Evolutionary conservation across 2,888 invertebrate genomes (phyloP), one percentile per base, ranked within the genome.

Genomic region (Brenthis daphne): DNA sequence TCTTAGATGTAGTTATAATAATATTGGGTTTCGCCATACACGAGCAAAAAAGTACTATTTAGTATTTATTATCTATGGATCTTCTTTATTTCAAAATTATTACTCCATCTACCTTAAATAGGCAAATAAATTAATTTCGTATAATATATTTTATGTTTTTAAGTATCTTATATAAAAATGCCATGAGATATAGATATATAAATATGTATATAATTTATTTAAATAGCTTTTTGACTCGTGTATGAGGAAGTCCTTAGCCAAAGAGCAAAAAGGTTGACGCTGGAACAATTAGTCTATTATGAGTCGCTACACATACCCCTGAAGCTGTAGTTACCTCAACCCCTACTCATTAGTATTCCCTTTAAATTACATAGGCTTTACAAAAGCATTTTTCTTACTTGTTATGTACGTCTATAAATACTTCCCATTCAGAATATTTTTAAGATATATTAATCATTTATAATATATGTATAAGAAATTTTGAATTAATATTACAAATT

Each of bases 221-320:
- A 83, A 64, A 33, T 51, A 63, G 54, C 29, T 64, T 70, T 70
- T 73, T 68, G 61, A 64, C 58, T 71, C 58, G 64, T 69, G 60
- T 68, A 60, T 70, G 65, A 54, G 43, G 60, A 71, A 67, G 53
- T 63, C 54, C 33, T 65, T 50, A 48, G 63, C 57, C 61, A 65
- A 68, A 64, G 57, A 69, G 84, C 85, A 85, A 79, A 80, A 85
- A 83, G 92, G 92, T 92, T 92, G 92, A 92, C 73, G 83, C 90
- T 87, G 92, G 92, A 92, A 91, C 92, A 92, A 92, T 82, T 84
- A 83, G 77, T 75, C 67, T 69, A 71, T 63, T 67, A 60, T 73
- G 68, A 70, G 70, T 72, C 70, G 73, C 73, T 71, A 73, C 73
- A 70, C 57, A 69, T 69, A 73, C 64, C 68, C 68, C 67, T 70